Percentiles rank a stretch among this genome's conserved stretches.
These are phyloP conservation scores for Diorhabda elongata DNA, from an alignment of 1,140 invertebrate genomes.

Conservation along the genomic window DNA sequence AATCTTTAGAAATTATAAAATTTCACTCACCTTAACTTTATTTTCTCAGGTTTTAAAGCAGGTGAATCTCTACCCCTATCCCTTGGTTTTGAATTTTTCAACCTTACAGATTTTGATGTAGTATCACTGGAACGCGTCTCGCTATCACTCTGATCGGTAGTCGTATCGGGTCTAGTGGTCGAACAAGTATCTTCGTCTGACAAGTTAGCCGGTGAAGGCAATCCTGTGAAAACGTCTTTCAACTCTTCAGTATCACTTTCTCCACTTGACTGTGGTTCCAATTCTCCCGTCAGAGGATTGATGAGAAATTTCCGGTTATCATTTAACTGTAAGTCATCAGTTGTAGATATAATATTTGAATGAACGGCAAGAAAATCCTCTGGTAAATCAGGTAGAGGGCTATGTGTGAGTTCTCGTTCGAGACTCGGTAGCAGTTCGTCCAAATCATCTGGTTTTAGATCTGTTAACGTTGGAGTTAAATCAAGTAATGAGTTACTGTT, in stretches of 20 bases:
- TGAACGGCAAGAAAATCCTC: constrained; percentile 31
- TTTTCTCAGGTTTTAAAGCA: constrained; percentile 62
- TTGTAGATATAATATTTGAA: constrained; percentile 11
- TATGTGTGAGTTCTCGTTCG: constrained; percentile 33
- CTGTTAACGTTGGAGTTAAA: constrained; percentile 48
- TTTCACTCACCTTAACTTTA: constrained; percentile 60
- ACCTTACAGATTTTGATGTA: constrained; percentile 34
- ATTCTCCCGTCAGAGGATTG: constrained; percentile 80
- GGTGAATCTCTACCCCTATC: constrained; percentile 41
- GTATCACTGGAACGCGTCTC: constrained; percentile 56
- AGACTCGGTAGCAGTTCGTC: constrained; percentile 60
- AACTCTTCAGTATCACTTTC: constrained; percentile 49
- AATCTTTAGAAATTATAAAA: background rate
- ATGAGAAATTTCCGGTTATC: constrained; percentile 73
- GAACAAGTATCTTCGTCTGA: constrained; percentile 46
- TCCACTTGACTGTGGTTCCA: constrained; percentile 68
- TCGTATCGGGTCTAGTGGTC: constrained; percentile 42
- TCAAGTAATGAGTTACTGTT: constrained; percentile 38
- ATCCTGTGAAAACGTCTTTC: constrained; percentile 42
- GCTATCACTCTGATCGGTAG: constrained; percentile 59
- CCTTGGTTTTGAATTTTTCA: constrained; percentile 29
- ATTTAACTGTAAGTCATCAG: constrained; percentile 33
- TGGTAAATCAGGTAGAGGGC: constrained; percentile 38
- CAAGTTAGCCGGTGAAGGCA: constrained; percentile 38
- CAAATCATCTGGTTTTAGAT: constrained; percentile 54